Evolutionary conservation across 2,888 invertebrate species (phyloP), one percentile per base, ranked within the genome.

Genomic region (Spilarctia lutea): DNA sequence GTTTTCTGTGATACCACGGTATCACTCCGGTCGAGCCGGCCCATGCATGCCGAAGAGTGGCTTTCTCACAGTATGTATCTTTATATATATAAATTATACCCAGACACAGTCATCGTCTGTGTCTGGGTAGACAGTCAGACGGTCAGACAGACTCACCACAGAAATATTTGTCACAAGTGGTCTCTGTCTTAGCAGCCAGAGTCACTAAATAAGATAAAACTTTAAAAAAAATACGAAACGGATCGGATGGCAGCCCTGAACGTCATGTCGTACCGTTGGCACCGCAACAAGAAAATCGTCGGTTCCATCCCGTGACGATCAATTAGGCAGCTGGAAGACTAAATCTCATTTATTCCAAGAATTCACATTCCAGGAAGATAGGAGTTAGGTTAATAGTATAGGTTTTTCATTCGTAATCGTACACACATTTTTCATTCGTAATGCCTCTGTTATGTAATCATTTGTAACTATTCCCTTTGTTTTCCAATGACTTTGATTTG

Each of bases 311-410:
- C 84, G 81, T 77, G 79, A 81, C 81, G 85, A 87, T 85, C 89
- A 91, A 91, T 89, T 89, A 90, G 86, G 83, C 80, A 75, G 77
- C 71, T 75, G 81, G 77, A 81, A 84, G 83, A 84, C 83, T 85
- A 79, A 80, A 80, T 83, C 77, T 78, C 77, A 79, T 81, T 85
- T 81, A 82, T 75, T 84, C 81, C 13, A 63, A 42, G 42, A 63
- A 39, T 30, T 20, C 30, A 16, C 24, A 60, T 56, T 56, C 18
- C 56, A 18, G 10, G n/a, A n/a, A 27, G 39, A 70, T 70, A 35
- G 63, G 4, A 63, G 30, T 63, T 27, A 27, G 30, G 30, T 30
- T 63, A 27, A 3, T 60, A n/a, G 13, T 27, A 60, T 27, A 13
- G 60, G n/a, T 56, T 56, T 56, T 56, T 56, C 11, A 56, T 56